Conservation (phyloP, 2,113 vertebrate species). For the Poecilia latipinna region DNA sequence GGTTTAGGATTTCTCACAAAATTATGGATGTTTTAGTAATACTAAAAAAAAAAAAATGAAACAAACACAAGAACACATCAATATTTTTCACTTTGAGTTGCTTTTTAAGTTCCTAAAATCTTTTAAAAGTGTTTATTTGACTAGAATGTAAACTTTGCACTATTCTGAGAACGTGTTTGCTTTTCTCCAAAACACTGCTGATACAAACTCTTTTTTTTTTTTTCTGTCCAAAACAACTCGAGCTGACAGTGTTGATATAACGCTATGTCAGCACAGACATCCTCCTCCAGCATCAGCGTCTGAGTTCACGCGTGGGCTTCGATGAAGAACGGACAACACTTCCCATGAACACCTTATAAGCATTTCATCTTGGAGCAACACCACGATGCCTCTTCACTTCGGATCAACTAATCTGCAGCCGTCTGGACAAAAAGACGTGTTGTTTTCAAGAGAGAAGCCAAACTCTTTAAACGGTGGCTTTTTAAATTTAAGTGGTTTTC, state of each 20-base stretch:
- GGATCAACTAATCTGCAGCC: constrained; percentile 9
- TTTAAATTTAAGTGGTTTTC: constrained; percentile 22
- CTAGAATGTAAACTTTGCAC: no score
- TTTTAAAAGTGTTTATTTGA: no score
- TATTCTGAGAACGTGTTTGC: no score
- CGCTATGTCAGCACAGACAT: not conserved
- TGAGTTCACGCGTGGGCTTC: not conserved
- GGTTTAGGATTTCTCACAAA: not conserved
- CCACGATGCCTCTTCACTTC: not conserved
- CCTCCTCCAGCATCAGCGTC: not conserved
- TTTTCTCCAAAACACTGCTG: no score
- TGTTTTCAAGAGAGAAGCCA: constrained; percentile 8
- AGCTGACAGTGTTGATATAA: no score
- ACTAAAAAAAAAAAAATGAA: no score
- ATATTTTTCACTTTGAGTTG: no score
- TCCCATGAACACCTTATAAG: not conserved
- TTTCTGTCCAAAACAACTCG: no score
- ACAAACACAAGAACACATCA: no score
- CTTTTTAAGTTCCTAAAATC: no score
- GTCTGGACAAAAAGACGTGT: constrained; percentile 24
- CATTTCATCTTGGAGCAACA: constrained; percentile 12
- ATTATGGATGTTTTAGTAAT: not conserved
- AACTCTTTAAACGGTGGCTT: constrained; percentile 33
- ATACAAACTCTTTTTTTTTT: no score
- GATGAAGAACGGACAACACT: not conserved